A percentile compares a stretch with the other conserved stretches of the same genome.
These are phyloP conservation scores for Gallinago nigripennis DNA, from an alignment of 2,797 vertebrate genomes.

Conservation along the genomic window DNA sequence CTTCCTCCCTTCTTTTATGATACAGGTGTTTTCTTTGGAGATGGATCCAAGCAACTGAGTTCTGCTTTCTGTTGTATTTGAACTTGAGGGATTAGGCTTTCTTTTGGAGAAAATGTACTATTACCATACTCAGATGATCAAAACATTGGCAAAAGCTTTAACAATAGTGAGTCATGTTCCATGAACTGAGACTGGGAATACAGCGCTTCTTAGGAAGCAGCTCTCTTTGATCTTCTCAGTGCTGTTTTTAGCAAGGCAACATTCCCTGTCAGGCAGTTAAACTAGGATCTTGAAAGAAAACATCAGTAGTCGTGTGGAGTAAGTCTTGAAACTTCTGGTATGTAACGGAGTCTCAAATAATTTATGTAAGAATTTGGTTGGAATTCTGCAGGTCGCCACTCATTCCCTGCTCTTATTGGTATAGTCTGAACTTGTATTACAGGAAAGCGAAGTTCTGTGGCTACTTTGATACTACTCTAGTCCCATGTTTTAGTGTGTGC, in stretches of 20 bases:
- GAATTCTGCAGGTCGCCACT: neutral
- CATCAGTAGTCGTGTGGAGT: neutral
- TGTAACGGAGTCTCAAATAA: neutral
- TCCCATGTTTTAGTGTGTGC: neutral
- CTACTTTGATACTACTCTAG: neutral
- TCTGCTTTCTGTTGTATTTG: constrained; percentile 41
- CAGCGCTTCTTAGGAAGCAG: constrained; percentile 32
- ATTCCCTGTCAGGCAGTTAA: neutral
- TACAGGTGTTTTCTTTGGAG: constrained; percentile 56
- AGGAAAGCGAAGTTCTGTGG: neutral
- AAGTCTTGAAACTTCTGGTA: neutral
- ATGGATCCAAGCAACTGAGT: constrained; percentile 25
- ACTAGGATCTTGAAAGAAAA: neutral
- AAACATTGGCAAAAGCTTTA: constrained; percentile 58
- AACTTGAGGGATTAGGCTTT: constrained; percentile 23
- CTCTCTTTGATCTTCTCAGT: constrained; percentile 48
- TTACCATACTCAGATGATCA: constrained; percentile 12
- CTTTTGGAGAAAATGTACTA: constrained; percentile 22
- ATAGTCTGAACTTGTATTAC: neutral
- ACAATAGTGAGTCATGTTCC: constrained; percentile 49
- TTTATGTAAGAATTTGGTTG: neutral
- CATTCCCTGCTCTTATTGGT: neutral
- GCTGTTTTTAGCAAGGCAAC: neutral
- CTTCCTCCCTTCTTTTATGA: neutral
- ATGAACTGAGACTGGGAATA: constrained; percentile 23